These are phyloP conservation scores for Perodicticus potto DNA, from an alignment of 2,797 vertebrate genomes.

Conservation along the genomic window DNA sequence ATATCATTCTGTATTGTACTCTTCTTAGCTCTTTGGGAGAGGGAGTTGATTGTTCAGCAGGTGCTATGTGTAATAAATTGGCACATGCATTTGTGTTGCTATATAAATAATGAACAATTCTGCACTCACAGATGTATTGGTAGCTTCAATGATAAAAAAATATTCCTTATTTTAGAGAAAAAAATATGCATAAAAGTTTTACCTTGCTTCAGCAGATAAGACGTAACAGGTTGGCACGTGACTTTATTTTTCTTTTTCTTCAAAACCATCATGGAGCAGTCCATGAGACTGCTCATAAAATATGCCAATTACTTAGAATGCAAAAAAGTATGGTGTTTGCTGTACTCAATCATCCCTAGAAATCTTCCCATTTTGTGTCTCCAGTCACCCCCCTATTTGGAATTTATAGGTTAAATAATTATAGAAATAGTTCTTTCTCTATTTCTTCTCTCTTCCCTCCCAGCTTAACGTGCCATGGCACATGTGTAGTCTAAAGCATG, in stretches of 20 bases:
- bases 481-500: not conserved
- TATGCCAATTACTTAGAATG: constrained; percentile 35
- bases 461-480: not conserved
- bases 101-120: constrained; percentile 73
- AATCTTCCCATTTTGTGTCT: not conserved
- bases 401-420: not conserved
- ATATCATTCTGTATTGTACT: constrained; percentile 17
- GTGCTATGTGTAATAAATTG: constrained; percentile 70
- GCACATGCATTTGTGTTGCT: constrained; percentile 47
- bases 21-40: constrained; percentile 21
- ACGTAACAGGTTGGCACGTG: not conserved
- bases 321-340: not conserved
- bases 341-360: not conserved
- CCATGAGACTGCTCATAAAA: constrained; percentile 37
- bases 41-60: constrained; percentile 70
- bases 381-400: not conserved
- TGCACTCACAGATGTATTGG: constrained; percentile 68
- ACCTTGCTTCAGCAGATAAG: constrained; percentile 66
- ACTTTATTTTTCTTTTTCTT: constrained; percentile 65
- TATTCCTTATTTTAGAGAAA: constrained; percentile 59
- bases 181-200: constrained; percentile 61
- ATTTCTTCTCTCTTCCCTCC: not conserved
- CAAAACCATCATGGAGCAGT: not conserved
- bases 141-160: constrained; percentile 62
- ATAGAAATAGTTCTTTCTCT: not conserved